Percentiles rank a stretch among this genome's conserved stretches.
phyloP scores from a whole-genome alignment of 2,888 invertebrate genomes.

The Synergus umbraculus region DNA sequence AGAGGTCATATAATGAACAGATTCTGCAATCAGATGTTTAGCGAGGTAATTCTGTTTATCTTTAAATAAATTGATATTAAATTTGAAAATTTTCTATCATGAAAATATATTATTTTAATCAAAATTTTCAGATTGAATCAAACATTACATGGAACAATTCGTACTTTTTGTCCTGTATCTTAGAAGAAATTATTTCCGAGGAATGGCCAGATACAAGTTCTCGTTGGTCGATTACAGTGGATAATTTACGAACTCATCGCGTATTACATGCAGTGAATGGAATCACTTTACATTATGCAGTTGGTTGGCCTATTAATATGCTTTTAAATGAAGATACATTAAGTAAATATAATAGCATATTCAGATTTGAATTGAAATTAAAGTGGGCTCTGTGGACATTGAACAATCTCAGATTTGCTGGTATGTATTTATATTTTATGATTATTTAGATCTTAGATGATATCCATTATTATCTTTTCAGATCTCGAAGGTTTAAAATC shows the following conservation, averaged over 20 bases:
- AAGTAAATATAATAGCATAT: conserved; percentile 76
- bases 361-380: conserved; percentile 79
- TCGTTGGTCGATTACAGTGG: conserved; percentile 71
- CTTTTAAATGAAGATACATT: conserved; percentile 70
- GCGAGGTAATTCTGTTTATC: conserved; percentile 71
- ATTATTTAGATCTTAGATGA: neutral
- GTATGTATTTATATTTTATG: conserved; percentile 56
- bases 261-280: conserved; percentile 70
- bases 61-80: neutral
- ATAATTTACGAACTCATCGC: conserved; percentile 63
- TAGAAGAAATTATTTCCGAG: conserved; percentile 78
- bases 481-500: conserved; percentile 67
- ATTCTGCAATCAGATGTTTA: conserved; percentile 78
- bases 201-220: conserved; percentile 76
- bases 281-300: conserved; percentile 71
- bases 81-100: neutral
- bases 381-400: conserved; percentile 80
- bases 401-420: conserved; percentile 77
- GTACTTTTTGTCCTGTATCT: conserved; percentile 76
- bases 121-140: conserved; percentile 75
- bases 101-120: neutral
- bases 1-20: conserved; percentile 79
- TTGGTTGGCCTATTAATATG: conserved; percentile 76
- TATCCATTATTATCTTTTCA: conserved; percentile 52
- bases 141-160: conserved; percentile 77